A percentile compares a stretch with the other conserved stretches of the same genome.
Conservation (phyloP, 1,140 invertebrate species). For the Zophobas morio region DNA sequence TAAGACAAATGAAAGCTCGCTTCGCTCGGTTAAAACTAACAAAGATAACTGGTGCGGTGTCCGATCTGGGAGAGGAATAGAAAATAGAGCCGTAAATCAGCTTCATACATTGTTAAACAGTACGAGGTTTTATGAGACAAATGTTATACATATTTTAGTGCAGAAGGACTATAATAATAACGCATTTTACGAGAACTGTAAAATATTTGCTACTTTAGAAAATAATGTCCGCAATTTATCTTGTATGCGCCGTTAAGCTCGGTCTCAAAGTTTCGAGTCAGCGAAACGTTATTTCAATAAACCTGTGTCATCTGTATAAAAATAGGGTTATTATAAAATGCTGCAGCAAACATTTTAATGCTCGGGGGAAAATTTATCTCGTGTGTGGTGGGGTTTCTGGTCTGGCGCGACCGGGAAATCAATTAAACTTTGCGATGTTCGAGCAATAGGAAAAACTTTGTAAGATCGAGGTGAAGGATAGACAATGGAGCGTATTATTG, state of each 20-base stretch:
- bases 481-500: constrained; percentile 62
- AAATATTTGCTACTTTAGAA: constrained; percentile 46
- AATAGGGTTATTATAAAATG: constrained; percentile 48
- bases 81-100: constrained; percentile 38
- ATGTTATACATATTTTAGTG: constrained; percentile 41
- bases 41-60: no score
- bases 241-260: constrained; percentile 44
- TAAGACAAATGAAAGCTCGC: no score
- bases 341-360: constrained; percentile 42
- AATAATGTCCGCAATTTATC: constrained; percentile 43
- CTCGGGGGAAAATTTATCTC: constrained; percentile 18
- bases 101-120: constrained; percentile 39
- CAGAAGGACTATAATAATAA: constrained; percentile 36
- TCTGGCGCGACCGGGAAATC: constrained; percentile 28
- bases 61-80: background rate
- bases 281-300: constrained; percentile 48
- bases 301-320: constrained; percentile 49
- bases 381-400: background rate
- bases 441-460: constrained; percentile 39
- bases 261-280: constrained; percentile 44
- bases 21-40: no score
- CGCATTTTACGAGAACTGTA: constrained; percentile 41
- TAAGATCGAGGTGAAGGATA: constrained; percentile 55
- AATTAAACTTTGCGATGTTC: constrained; percentile 40
- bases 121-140: constrained; percentile 31